phyloP scores from a whole-genome alignment of 2,888 invertebrate genomes.

The Congeria kusceri region DNA sequence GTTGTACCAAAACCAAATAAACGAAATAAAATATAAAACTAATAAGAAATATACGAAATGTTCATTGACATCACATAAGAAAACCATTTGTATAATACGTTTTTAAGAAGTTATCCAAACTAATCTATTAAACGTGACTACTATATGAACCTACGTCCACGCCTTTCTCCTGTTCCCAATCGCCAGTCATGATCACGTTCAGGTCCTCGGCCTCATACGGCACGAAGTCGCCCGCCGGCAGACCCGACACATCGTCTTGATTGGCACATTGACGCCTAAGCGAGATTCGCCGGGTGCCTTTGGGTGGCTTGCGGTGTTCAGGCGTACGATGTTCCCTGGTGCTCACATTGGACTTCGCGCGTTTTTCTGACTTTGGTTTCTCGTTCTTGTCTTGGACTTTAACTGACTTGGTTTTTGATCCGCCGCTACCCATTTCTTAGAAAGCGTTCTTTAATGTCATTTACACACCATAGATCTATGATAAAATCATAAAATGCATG shows the following conservation, averaged over 20 bases:
- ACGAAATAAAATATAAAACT: background rate
- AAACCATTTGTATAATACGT: background rate
- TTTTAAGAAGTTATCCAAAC: background rate
- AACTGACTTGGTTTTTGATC: background rate
- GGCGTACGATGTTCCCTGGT: background rate
- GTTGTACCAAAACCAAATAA: no score
- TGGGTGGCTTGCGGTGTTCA: slow-evolving; percentile 33
- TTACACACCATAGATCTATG: no score
- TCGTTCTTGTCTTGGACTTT: background rate
- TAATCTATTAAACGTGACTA: no score
- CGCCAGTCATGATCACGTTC: slow-evolving; percentile 24
- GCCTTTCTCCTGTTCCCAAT: slow-evolving; percentile 65
- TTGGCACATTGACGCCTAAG: slow-evolving; percentile 6
- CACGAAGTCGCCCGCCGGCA: slow-evolving; percentile 8
- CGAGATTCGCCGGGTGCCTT: slow-evolving; percentile 37
- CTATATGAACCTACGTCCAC: slow-evolving; percentile 59
- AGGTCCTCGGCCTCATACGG: slow-evolving; percentile 50
- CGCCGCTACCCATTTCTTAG: background rate
- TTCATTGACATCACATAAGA: no score
- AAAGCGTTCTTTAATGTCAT: no score
- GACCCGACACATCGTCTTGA: slow-evolving; percentile 4
- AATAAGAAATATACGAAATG: background rate
- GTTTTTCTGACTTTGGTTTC: background rate
- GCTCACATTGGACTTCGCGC: background rate
- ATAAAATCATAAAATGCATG: no score